Base-by-base conservation (phyloP, 2,888 invertebrate species). In the Atethmia centrago region DNA sequence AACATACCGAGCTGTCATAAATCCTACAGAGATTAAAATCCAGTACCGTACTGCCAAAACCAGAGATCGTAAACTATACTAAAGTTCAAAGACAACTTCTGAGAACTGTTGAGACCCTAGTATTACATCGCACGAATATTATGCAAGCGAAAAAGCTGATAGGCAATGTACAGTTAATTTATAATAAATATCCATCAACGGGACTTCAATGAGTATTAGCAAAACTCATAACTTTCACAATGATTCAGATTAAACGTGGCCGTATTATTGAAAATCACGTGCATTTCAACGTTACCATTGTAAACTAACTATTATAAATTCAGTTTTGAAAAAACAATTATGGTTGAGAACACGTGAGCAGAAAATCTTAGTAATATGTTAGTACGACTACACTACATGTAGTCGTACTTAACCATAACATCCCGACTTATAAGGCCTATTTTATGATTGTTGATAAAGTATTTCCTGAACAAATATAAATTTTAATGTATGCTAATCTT, bases 191-290 rank as follows among this genome's bases (percentile, higher is more conserved):
- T 74, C 47, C 31, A n/a, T 2, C 25, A 55, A 80, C 62, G 51
- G 72, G 67, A 65, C 62, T 68, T 61, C 21, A 73, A 19, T 83
- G 58, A 72, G 73, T 61, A 40, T 62, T 66, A 67, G 64, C 47
- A 59, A 84, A 77, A 73, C 74, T 66, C 59, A 83, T 69, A 65
- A 74, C 80, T 86, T 86, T 87, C 82, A 78, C 84, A 74, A 86
- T 87, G 88, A 86, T 74, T 86, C 81, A 86, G 77, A 36, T 47
- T 45, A 76, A 83, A 88, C 88, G 86, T 87, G 88, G 83, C 68
- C 53, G 69, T 87, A 81, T 88, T 89, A 85, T 83, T 79, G 71
- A 84, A 84, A 85, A 79, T 81, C 88, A 88, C 88, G 86, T 87
- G 89, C 61, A 74, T 61, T 51, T 66, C 61, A 78, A 77, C 77